phyloP scores from a whole-genome alignment of 1,140 invertebrate species.

The Venustaconcha ellipsiformis region DNA sequence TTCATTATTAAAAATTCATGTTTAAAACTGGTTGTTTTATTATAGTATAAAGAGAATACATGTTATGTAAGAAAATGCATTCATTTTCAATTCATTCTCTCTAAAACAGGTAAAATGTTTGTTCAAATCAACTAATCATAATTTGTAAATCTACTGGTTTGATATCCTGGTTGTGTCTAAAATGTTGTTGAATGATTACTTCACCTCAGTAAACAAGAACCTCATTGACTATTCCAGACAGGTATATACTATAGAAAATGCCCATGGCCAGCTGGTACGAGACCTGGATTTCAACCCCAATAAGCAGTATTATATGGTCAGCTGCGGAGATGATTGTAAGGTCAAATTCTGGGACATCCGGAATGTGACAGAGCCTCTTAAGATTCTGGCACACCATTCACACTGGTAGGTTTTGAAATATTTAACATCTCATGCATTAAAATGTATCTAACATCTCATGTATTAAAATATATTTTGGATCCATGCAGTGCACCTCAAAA shows the following conservation, averaged over 20 bases:
- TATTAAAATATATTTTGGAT: background rate
- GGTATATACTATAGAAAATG: constrained; percentile 86
- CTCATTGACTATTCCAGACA: constrained; percentile 70
- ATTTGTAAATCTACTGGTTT: too few relatives aligned
- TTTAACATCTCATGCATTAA: background rate
- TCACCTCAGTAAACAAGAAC: background rate
- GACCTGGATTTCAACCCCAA: constrained; percentile 98
- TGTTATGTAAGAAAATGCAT: too few relatives aligned
- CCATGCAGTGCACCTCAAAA: too few relatives aligned
- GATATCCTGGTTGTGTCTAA: too few relatives aligned
- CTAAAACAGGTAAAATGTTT: too few relatives aligned
- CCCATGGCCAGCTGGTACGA: constrained; percentile 88
- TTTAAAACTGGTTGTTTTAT: too few relatives aligned
- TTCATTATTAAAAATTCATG: too few relatives aligned
- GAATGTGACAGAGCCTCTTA: constrained; percentile 81
- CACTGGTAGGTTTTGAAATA: constrained; percentile 82
- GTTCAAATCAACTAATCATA: too few relatives aligned
- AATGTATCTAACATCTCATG: background rate
- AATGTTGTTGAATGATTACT: background rate
- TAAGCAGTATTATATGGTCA: constrained; percentile 92
- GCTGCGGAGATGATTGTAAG: constrained; percentile 94
- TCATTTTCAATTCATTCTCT: too few relatives aligned
- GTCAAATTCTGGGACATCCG: constrained; percentile 97
- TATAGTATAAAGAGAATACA: too few relatives aligned
- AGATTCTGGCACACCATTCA: constrained; percentile 89